Evolutionary conservation across 2,888 invertebrate species (phyloP).

Genomic region (Byasa hedistus): DNA sequence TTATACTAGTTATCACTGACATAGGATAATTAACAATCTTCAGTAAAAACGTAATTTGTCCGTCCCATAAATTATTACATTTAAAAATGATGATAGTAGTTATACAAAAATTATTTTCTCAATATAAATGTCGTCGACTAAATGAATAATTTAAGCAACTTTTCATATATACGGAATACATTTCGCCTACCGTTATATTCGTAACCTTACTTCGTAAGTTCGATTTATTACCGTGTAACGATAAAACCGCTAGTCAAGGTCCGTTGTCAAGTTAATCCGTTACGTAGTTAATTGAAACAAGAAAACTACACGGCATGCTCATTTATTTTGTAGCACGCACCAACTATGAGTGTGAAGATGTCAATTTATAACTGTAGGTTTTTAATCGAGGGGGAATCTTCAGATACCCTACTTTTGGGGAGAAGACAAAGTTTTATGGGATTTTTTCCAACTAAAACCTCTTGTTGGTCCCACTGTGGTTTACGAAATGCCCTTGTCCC

Average conservation of each 20-base stretch:
- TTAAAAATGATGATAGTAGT: too few relatives aligned
- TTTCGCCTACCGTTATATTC: background rate
- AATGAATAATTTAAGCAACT: background rate
- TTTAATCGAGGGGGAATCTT: too few relatives aligned
- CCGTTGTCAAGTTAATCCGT: conserved; percentile 44
- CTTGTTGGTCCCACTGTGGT: too few relatives aligned
- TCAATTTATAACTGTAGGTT: conserved; percentile 33
- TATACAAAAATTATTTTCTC: too few relatives aligned
- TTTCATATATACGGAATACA: background rate
- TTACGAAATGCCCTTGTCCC: too few relatives aligned
- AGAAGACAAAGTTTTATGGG: too few relatives aligned
- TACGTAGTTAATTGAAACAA: conserved; percentile 54
- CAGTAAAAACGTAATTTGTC: too few relatives aligned
- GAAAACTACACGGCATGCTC: conserved; percentile 55
- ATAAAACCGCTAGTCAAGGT: conserved; percentile 30
- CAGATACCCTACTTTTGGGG: too few relatives aligned
- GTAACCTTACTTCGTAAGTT: background rate
- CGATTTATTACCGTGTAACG: conserved; percentile 12
- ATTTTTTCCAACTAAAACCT: too few relatives aligned
- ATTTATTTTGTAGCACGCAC: conserved; percentile 46
- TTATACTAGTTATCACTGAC: too few relatives aligned
- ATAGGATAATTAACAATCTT: too few relatives aligned
- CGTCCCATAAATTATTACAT: too few relatives aligned
- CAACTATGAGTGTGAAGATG: conserved; percentile 40
- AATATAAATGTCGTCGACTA: background rate